A percentile compares a stretch with the other conserved stretches of the same genome.
phyloP scores from a whole-genome alignment of 2,113 vertebrate species.

The Oryctolagus cuniculus region DNA sequence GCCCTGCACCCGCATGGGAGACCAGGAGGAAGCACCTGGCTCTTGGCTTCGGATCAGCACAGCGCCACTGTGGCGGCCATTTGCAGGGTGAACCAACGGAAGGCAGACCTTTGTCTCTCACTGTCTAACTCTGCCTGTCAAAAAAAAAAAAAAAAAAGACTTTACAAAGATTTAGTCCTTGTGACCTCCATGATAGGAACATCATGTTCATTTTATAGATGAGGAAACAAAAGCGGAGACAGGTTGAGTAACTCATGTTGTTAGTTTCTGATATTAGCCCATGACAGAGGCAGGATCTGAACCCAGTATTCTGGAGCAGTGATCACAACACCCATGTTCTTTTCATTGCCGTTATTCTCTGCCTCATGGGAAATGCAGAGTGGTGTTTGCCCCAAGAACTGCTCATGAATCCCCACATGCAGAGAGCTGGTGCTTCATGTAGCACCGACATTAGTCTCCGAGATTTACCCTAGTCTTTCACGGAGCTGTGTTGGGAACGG shows the following conservation, averaged over 20 bases:
- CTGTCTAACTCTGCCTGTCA: no score
- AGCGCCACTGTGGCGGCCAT: no score
- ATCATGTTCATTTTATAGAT: background rate
- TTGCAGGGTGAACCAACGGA: no score
- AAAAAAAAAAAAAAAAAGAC: no score
- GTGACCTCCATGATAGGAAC: background rate
- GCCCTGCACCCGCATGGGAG: no score
- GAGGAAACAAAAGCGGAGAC: background rate
- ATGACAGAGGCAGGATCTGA: background rate
- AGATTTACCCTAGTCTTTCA: conserved; percentile 50
- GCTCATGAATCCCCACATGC: conserved; percentile 65
- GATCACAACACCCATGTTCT: rapidly evolving
- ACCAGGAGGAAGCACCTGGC: no score
- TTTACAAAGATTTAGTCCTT: background rate
- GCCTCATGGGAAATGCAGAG: conserved; percentile 66
- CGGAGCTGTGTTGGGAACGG: conserved; percentile 60
- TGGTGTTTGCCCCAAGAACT: conserved; percentile 62
- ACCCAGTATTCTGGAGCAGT: background rate
- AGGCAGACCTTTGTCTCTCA: no score
- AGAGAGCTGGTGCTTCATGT: conserved; percentile 54
- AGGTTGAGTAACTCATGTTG: rapidly evolving
- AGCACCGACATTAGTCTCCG: background rate
- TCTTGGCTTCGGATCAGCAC: no score
- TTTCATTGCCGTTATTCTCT: background rate
- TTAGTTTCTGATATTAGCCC: background rate